Evolutionary conservation across 2,888 invertebrate genomes (phyloP).

Genomic region (Volucella bombylans): DNA sequence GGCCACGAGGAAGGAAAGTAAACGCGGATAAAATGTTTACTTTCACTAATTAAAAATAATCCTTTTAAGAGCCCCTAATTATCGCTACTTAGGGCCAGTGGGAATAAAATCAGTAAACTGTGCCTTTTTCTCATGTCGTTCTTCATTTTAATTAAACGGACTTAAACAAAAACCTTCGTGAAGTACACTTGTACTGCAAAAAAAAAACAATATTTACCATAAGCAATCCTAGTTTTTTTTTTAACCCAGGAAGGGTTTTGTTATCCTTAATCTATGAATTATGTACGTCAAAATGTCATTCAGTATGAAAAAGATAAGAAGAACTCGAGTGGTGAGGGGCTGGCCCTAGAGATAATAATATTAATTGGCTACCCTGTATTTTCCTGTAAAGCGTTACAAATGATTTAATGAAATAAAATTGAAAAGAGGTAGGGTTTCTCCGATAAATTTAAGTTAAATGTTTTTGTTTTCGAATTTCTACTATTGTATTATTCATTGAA

Average conservation of each 20-base stretch:
- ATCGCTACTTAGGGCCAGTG: conserved; percentile 56
- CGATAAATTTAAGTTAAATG: too few species aligned
- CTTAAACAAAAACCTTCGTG: conserved; percentile 11
- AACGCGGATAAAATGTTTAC: conserved; percentile 61
- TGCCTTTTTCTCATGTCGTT: conserved; percentile 10
- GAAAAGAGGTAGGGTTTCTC: too few species aligned
- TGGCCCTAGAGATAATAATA: background rate
- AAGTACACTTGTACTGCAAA: conserved; percentile 28
- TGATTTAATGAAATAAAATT: too few species aligned
- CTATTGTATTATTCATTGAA: too few species aligned
- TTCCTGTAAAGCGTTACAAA: too few species aligned
- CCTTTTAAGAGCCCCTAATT: conserved; percentile 59
- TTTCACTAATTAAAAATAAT: conserved; percentile 66
- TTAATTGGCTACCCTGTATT: background rate
- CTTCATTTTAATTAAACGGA: conserved; percentile 30
- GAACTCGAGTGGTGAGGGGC: conserved; percentile 6
- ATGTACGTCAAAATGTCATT: conserved; percentile 43
- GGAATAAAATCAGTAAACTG: conserved; percentile 35
- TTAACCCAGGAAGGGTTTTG: conserved; percentile 19
- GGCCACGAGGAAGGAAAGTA: conserved; percentile 42
- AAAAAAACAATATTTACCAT: conserved; percentile 33
- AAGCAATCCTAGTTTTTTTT: conserved; percentile 28
- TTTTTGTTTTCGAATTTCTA: too few species aligned
- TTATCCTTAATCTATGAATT: conserved; percentile 56
- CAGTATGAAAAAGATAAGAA: conserved; percentile 26